Evolutionary conservation across 2,113 vertebrate species (phyloP), one percentile per base, ranked within the genome.

Genomic region (Dipodomys stephensi): DNA sequence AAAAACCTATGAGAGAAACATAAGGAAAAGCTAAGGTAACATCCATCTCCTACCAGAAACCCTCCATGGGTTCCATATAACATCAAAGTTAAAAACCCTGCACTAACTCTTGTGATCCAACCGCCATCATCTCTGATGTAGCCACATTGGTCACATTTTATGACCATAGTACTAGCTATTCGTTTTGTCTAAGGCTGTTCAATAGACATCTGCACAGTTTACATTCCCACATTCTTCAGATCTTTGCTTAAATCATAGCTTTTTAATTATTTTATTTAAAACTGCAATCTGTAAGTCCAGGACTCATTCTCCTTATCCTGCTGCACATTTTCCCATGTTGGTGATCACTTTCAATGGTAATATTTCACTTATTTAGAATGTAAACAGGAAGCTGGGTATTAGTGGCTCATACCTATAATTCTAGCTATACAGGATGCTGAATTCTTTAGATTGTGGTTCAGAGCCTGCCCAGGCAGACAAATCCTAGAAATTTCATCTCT

Each of bases 191-290:
- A 5, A 88, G 28, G 44, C 53, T 96, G 84, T 81, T 93, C 83
- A 46, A 25, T 22, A 88, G 32, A 27, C 46, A 76, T 23, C 23
- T 74, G 28, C 19, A 39, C 39, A n/a, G 39, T 87, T 88, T 87
- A 85, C 69, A 84, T 74, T 15, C 72, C 71, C 67, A 80, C 64
- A 81, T 80, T 10, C 65, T 76, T 73, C 32, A 65, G 69, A 39
- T 87, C 53, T 87, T 76, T 80, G n/a, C 68, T 88, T 81, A 80
- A 93, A 67, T 71, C 30, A 81, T 83, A 94, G 15, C 60, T 94
- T 87, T 67, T 90, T 71, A 94, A 69, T 79, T 27, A 90, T 35
- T 9, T n/a, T 76, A 82, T 73, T 90, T 83, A 90, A 88, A 91
- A 88, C 19, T 91, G 25, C 39, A 64, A 96, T 25, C 57, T 85